Evolutionary conservation across 2,113 vertebrate species (phyloP).

Genomic region (Lepidothrix coronata): DNA sequence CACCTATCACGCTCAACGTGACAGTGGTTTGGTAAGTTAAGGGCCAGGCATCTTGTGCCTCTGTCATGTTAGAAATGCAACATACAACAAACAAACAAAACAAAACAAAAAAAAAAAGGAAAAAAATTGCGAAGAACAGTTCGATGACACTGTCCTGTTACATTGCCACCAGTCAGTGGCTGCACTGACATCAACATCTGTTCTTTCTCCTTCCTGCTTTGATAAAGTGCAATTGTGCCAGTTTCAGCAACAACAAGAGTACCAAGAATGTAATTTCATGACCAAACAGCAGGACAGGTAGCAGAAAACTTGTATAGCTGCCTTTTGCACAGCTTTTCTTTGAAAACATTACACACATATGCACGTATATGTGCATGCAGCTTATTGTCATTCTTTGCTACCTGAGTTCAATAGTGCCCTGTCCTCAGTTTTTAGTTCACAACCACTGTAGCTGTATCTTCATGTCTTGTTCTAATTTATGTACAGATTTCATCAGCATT

Average conservation of each 20-base stretch:
- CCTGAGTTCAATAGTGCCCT: not conserved
- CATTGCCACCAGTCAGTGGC: not conserved
- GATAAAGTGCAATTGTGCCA: not conserved
- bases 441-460: not conserved
- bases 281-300: not conserved
- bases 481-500: not conserved
- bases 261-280: not conserved
- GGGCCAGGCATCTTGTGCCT: accelerated
- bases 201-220: not conserved
- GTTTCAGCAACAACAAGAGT: not conserved
- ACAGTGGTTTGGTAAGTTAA: accelerated
- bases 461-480: not conserved
- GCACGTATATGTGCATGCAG: accelerated
- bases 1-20: accelerated
- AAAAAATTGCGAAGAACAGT: not conserved
- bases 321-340: not conserved
- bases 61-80: not conserved
- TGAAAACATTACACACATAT: not conserved
- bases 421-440: not conserved
- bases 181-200: not conserved
- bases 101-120: not conserved
- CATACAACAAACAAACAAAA: not conserved
- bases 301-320: not conserved
- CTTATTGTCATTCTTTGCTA: not conserved
- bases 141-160: not conserved